Evolutionary conservation across 1,140 invertebrate genomes (phyloP).

Genomic region (Argopecten irradians): DNA sequence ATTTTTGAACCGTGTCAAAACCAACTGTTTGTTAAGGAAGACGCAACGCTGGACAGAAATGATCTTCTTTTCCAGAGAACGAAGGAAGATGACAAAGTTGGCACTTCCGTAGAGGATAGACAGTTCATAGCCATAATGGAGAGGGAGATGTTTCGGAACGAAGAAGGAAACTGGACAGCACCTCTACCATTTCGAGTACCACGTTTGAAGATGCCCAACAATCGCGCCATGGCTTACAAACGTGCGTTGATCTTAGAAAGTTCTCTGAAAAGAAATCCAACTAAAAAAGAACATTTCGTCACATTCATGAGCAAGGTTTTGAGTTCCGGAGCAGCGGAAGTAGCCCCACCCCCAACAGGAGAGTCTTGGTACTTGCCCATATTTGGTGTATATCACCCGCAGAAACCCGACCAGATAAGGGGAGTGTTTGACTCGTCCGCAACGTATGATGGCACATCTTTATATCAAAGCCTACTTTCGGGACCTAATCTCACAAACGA

Average conservation of each 20-base stretch:
- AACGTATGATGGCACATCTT: constrained; percentile 45
- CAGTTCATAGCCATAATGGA: constrained; percentile 49
- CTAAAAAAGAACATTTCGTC: background rate
- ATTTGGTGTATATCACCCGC: constrained; percentile 58
- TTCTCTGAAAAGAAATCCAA: background rate
- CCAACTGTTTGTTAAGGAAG: background rate
- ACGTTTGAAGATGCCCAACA: constrained; percentile 41
- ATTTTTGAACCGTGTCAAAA: constrained; percentile 33
- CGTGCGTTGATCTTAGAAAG: constrained; percentile 43
- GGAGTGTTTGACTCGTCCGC: too few species aligned
- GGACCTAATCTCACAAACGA: constrained; percentile 55
- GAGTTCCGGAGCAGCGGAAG: constrained; percentile 32
- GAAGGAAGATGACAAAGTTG: constrained; percentile 37
- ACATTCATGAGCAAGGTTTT: background rate
- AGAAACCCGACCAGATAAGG: constrained; percentile 52
- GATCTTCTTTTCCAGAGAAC: constrained; percentile 37
- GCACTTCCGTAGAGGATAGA: constrained; percentile 48
- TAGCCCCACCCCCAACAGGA: constrained; percentile 25
- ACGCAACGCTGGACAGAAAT: background rate
- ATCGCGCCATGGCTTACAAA: constrained; percentile 41
- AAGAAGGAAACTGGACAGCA: constrained; percentile 44
- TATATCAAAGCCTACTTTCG: constrained; percentile 45
- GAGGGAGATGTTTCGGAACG: constrained; percentile 24
- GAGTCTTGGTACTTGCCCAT: constrained; percentile 56
- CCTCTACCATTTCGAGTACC: constrained; percentile 49